Conservation (phyloP, 2,888 invertebrate genomes). For the Acronicta alni region DNA sequence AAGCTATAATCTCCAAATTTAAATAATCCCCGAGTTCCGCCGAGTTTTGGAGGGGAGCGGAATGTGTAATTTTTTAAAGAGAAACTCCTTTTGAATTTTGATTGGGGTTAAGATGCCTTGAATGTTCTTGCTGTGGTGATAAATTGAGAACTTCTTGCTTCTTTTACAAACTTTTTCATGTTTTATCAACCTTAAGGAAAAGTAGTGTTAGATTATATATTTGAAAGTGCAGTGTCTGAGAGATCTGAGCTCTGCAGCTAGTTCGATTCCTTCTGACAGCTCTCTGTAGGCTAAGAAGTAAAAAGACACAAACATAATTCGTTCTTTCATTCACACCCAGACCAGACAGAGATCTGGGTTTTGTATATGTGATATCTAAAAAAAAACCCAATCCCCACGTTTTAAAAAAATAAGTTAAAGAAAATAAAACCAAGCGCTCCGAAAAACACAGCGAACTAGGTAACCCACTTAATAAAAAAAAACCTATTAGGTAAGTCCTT, state of each 20-base stretch:
- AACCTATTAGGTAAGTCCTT: neutral
- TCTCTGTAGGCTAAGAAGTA: too few species aligned
- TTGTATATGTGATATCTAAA: too few species aligned
- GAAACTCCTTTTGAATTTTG: conserved; percentile 55
- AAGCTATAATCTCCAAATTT: conserved; percentile 57
- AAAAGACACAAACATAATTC: too few species aligned
- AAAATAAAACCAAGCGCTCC: neutral
- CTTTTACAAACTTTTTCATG: neutral
- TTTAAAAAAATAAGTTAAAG: too few species aligned
- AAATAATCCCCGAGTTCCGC: conserved; percentile 56
- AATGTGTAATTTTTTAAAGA: conserved; percentile 59
- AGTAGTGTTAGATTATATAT: neutral
- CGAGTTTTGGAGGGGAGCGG: conserved; percentile 43
- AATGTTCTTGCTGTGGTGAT: conserved; percentile 19
- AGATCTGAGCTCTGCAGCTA: too few species aligned
- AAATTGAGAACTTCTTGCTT: conserved; percentile 17
- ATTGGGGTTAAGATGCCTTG: conserved; percentile 29
- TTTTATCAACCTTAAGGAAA: neutral
- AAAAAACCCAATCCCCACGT: too few species aligned
- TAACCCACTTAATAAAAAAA: neutral
- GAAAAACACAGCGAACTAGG: neutral
- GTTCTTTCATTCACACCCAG: too few species aligned
- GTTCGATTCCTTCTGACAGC: too few species aligned
- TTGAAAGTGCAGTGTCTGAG: too few species aligned
- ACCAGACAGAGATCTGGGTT: too few species aligned